Evolutionary conservation across 1,140 invertebrate species (phyloP).

Genomic region (Anadara kagoshimensis): DNA sequence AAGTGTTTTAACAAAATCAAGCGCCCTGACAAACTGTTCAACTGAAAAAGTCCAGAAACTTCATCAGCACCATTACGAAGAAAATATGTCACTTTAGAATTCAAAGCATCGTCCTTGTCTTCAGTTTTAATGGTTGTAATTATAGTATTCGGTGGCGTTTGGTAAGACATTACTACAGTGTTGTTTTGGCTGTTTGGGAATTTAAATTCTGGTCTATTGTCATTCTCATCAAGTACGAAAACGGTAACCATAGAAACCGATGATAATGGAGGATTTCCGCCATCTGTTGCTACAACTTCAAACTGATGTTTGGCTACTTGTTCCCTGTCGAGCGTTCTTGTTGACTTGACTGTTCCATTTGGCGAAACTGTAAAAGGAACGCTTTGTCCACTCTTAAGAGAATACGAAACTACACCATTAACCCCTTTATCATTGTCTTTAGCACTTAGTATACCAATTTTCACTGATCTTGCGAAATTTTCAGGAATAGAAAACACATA

Average conservation of each 20-base stretch:
- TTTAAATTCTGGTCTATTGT: slow-evolving; percentile 71
- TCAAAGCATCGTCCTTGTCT: slow-evolving; percentile 77
- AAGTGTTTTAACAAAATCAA: slow-evolving; percentile 22
- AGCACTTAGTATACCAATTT: slow-evolving; percentile 46
- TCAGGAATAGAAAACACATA: slow-evolving; percentile 53
- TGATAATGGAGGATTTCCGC: slow-evolving; percentile 47
- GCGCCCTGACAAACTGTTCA: slow-evolving; percentile 35
- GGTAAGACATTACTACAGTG: slow-evolving; percentile 87
- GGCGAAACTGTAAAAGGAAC: slow-evolving; percentile 63
- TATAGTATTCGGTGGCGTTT: slow-evolving; percentile 80
- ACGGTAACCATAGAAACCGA: slow-evolving; percentile 52
- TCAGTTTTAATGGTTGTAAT: slow-evolving; percentile 58
- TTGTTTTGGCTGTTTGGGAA: slow-evolving; percentile 88
- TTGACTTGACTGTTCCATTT: slow-evolving; percentile 94
- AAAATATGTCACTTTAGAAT: slow-evolving; percentile 77
- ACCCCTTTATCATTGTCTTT: slow-evolving; percentile 91
- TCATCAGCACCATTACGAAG: slow-evolving; percentile 26
- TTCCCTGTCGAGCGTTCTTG: slow-evolving; percentile 93
- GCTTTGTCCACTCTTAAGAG: slow-evolving; percentile 38
- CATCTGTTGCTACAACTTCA: slow-evolving; percentile 84
- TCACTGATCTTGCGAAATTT: slow-evolving; percentile 27
- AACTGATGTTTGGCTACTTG: slow-evolving; percentile 84
- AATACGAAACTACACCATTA: slow-evolving; percentile 80
- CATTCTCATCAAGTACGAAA: slow-evolving; percentile 57
- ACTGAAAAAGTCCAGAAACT: slow-evolving; percentile 27